Base-by-base conservation (phyloP, 1,140 invertebrate genomes). In the Drosophila arizonae region DNA sequence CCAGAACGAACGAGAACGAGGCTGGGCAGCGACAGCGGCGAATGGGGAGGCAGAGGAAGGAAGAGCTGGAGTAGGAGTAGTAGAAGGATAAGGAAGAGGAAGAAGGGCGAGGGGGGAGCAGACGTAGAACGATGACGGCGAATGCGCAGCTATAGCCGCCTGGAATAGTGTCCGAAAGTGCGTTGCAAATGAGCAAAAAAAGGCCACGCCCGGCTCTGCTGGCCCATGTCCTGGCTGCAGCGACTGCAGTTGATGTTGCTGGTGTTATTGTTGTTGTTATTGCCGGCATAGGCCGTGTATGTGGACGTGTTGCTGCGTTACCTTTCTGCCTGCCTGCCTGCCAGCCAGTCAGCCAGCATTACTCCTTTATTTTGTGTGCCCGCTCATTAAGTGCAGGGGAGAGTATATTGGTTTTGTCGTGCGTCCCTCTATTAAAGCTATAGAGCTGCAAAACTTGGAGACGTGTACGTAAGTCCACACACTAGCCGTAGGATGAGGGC, bases 151-250 rank as follows among this genome's bases (percentile, higher is more conserved):
- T 55, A 39, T 39, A 39, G 62, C 58, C 64, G 64, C 10, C 60
- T 52, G 67, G 70, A 78, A 66, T 45, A 75, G 72, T 72, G 70
- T 76, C 74, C 68, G 36, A 84, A 88, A 88, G 80, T 88, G 80
- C 84, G 85, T 88, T 73, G 76, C 70, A 88, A 89, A 88, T 89
- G 78, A 80, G 76, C 62, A 88, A 57, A 85, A 88, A 85, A 89
- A 81, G 80, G 77, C 80, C 85, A 89, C 85, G 85, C 85, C 77
- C 65, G 75, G 72, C 43, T 56, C 51, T 54, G 17, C 54, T 30
- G 9, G 13, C 41, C 28, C 24, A 21, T 66, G 55, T 73, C 45
- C 54, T 58, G 50, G 43, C 58, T 41, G 24, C 68, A 66, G 50
- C 68, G 68, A 68, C 67, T 54, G 46, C 55, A 63, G 33, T 63